phyloP scores from a whole-genome alignment of 2,113 vertebrate species.

The Phaethornis superciliosus region DNA sequence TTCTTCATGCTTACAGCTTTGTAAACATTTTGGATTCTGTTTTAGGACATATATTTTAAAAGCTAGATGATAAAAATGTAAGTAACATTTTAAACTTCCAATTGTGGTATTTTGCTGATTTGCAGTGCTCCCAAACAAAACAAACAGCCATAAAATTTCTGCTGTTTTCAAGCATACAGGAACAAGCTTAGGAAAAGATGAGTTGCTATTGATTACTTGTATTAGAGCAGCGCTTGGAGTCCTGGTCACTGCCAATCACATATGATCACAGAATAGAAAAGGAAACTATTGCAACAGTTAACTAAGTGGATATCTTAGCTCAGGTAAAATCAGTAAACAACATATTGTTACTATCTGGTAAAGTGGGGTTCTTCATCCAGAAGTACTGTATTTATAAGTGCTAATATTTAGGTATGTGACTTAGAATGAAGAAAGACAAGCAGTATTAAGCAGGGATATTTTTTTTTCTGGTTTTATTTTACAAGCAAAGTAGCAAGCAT shows the following conservation, averaged over 20 bases:
- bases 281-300: slow-evolving; percentile 4
- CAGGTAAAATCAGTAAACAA: not conserved
- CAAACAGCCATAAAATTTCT: not conserved
- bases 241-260: not conserved
- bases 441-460: slow-evolving; percentile 44
- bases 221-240: not conserved
- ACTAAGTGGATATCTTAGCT: not conserved
- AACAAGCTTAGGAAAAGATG: not conserved
- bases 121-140: slow-evolving; percentile 22
- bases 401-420: not conserved
- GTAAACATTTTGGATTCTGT: not conserved
- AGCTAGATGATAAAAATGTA: not conserved
- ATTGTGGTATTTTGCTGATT: not conserved
- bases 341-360: not conserved
- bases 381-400: slow-evolving; percentile 22
- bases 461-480: slow-evolving; percentile 24
- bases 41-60: not conserved
- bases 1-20: not conserved
- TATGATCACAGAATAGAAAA: not conserved
- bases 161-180: not conserved
- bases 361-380: slow-evolving; percentile 3
- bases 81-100: slow-evolving; percentile 28
- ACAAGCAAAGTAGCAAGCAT: slow-evolving; percentile 81
- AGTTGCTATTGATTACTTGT: not conserved
- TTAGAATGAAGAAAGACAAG: slow-evolving; percentile 61